These are phyloP conservation scores for Ethmia dodecea DNA, from an alignment of 2,888 invertebrate species.

Conservation along the genomic window DNA sequence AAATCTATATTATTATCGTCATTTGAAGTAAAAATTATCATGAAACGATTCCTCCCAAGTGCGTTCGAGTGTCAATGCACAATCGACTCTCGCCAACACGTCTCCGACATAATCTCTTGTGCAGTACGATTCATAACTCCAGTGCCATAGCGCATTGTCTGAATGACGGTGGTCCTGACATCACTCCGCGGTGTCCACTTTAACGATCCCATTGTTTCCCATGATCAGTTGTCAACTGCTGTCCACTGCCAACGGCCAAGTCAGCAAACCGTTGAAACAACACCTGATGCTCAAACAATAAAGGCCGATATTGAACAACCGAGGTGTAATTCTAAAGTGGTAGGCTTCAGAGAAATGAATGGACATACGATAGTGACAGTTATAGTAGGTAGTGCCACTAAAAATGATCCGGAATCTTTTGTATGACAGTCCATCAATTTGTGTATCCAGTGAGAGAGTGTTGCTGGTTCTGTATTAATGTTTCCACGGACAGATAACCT, in stretches of 20 bases:
- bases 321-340: constrained; percentile 17
- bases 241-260: constrained; percentile 22
- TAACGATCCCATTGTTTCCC: constrained; percentile 71
- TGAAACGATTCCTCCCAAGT: too few species aligned
- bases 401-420: constrained; percentile 56
- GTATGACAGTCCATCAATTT: constrained; percentile 66
- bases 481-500: too few species aligned
- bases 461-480: constrained; percentile 13
- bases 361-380: constrained; percentile 50
- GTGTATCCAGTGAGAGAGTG: constrained; percentile 29
- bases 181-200: constrained; percentile 60
- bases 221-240: constrained; percentile 61
- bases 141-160: constrained; percentile 18
- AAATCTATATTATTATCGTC: too few species aligned
- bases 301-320: constrained; percentile 26
- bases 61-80: too few species aligned
- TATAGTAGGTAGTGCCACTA: constrained; percentile 54
- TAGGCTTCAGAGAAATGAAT: constrained; percentile 49
- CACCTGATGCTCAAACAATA: constrained; percentile 23
- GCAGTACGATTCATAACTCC: constrained; percentile 31
- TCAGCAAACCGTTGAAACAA: constrained; percentile 7
- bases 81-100: neutral
- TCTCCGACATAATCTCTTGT: constrained; percentile 9
- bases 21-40: too few species aligned
- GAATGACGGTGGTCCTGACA: constrained; percentile 59